These are phyloP conservation scores for Brachionus calyciflorus DNA, from an alignment of 1,140 invertebrate species.

Conservation along the genomic window DNA sequence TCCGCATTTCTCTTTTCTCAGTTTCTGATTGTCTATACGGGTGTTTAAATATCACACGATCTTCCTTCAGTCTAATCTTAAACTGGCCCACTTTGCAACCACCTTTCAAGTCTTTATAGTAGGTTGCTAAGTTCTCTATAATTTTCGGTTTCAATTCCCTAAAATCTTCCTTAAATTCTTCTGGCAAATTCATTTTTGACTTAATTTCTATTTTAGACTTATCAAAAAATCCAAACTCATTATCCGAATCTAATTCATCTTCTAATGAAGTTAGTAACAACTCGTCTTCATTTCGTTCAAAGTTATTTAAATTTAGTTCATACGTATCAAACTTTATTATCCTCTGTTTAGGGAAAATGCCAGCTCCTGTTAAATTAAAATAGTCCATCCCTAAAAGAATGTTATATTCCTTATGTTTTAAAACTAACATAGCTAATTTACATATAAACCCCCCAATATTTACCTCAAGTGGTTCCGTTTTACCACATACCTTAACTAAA, in stretches of 20 bases:
- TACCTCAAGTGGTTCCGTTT: not conserved
- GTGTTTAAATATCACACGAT: no score
- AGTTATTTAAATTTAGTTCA: no score
- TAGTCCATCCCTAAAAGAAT: not conserved
- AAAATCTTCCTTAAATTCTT: not conserved
- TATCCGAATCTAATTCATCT: no score
- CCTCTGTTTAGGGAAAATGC: no score
- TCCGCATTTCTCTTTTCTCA: not conserved
- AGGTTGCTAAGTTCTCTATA: not conserved
- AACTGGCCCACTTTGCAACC: not conserved
- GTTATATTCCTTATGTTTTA: not conserved
- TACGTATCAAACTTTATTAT: no score
- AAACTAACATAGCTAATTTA: no score
- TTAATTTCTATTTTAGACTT: not conserved
- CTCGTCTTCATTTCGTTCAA: no score
- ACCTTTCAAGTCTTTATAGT: not conserved
- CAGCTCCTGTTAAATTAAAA: slow-evolving; percentile 17
- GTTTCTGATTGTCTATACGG: not conserved
- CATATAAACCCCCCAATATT: not conserved
- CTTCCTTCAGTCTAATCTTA: slow-evolving; percentile 2
- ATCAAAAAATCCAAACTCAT: no score
- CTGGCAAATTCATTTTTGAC: not conserved
- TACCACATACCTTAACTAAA: not conserved
- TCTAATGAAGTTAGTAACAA: no score
- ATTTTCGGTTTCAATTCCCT: no score